Evolutionary conservation across 2,888 invertebrate species (phyloP), one percentile per base, ranked within the genome.

Genomic region (Tortricodes alternella): DNA sequence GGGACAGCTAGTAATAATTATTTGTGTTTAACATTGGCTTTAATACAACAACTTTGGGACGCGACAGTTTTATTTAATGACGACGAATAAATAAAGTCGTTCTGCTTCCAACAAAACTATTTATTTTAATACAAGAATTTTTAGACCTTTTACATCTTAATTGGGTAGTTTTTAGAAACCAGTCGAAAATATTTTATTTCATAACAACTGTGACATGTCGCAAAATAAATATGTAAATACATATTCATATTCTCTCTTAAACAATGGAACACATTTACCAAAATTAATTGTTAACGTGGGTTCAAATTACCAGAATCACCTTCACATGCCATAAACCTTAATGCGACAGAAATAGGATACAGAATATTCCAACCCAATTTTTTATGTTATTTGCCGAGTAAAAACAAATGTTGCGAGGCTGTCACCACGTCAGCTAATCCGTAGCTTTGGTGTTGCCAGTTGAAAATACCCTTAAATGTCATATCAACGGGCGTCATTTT

Each of bases 391-490:
- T 50, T 23, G 29, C 44, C 48, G 53, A 44, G 35, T 16, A 58
- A 64, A 64, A 71, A 70, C 70, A 73, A 73, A 73, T 73, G 71
- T 70, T 71, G 64, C 52, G 61, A 41, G 53, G 59, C 65, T 71
- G 73, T 73, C 73, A 72, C 61, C 64, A 63, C 61, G 63, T 59
- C 51, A 65, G 71, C 68, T 76, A 75, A 78, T 74, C 76, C 76
- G 57, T 44, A 58, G 68, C 70, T 65, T 70, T 62, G 55, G 70
- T 68, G 69, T 66, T 67, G 70, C 74, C 72, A 67, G 59, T 56
- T 49, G 61, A 62, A 60, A 64, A 66, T 61, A 63, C 62, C 44
- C 49, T 35, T 35, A 65, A 64, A 64, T 56, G 59, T 58, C 64
- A 58, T 44, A 61, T 48, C 52, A 62, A 61, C 61, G 60, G 59